These are phyloP conservation scores for Galleria mellonella DNA, from an alignment of 1,140 invertebrate genomes.

Conservation along the genomic window DNA sequence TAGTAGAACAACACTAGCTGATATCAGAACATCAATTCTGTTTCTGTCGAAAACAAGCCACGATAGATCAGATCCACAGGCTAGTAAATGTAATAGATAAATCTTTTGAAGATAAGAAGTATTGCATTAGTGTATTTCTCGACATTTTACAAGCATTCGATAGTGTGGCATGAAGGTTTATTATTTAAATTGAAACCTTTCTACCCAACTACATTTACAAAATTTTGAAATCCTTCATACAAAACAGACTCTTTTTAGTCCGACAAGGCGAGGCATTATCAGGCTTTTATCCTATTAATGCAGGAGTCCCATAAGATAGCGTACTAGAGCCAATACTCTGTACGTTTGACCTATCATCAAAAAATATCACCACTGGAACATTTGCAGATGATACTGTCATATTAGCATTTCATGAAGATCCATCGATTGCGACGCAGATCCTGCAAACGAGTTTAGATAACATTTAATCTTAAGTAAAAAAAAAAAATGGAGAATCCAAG, in stretches of 20 bases:
- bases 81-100: not conserved
- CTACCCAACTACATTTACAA: not conserved
- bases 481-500: conserved; percentile 20
- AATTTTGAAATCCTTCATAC: not conserved
- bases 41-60: not conserved
- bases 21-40: not conserved
- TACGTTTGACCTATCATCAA: conserved; percentile 13
- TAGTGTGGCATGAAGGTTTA: not conserved
- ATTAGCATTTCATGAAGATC: conserved; percentile 6
- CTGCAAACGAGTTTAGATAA: conserved; percentile 8
- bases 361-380: conserved; percentile 6
- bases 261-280: not conserved
- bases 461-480: conserved; percentile 14
- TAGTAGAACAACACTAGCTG: not conserved
- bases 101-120: not conserved
- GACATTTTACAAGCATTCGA: not conserved
- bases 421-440: conserved; percentile 4
- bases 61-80: conserved; percentile 1
- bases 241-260: not conserved
- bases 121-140: not conserved
- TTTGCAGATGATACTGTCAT: conserved; percentile 16
- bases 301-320: conserved; percentile 1
- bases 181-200: not conserved
- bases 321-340: conserved; percentile 17
- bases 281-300: not conserved